phyloP scores from a whole-genome alignment of 2,888 invertebrate species.

The Drosophila mimetica region DNA sequence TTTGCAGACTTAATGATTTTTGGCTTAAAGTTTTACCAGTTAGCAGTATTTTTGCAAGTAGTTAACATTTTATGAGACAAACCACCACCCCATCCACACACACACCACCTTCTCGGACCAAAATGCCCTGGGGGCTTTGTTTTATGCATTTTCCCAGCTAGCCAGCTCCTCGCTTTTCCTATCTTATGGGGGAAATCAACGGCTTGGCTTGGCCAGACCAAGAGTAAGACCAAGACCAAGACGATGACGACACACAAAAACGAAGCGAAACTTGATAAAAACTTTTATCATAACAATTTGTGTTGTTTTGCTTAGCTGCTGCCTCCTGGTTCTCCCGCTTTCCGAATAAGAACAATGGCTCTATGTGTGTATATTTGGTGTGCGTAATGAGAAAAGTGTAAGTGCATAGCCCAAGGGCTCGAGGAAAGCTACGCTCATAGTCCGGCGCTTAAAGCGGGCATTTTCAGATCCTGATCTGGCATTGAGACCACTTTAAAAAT shows the following conservation, averaged over 20 bases:
- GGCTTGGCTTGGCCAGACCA: constrained; percentile 51
- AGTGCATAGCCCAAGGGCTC: constrained; percentile 51
- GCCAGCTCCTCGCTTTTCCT: constrained; percentile 32
- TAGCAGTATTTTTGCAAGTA: constrained; percentile 78
- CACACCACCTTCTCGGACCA: constrained; percentile 39
- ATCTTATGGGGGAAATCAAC: constrained; percentile 65
- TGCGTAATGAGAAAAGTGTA: constrained; percentile 69
- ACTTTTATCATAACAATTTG: constrained; percentile 80
- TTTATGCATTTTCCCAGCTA: constrained; percentile 58
- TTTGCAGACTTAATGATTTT: constrained; percentile 77
- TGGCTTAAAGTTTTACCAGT: constrained; percentile 78
- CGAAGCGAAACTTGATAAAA: constrained; percentile 72
- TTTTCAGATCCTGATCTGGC: not conserved
- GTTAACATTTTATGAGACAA: constrained; percentile 75
- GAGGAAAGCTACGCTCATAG: constrained; percentile 13
- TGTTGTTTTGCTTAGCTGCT: constrained; percentile 61
- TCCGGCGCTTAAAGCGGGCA: constrained; percentile 4
- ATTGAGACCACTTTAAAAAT: not conserved
- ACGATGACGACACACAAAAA: constrained; percentile 49
- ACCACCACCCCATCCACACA: constrained; percentile 14
- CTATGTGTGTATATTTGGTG: constrained; percentile 33
- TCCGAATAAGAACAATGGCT: constrained; percentile 38
- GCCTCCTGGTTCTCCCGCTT: constrained; percentile 5
- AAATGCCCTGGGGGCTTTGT: constrained; percentile 51
- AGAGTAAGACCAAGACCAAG: constrained; percentile 26